Percentiles rank a stretch among this genome's conserved stretches.
Evolutionary conservation across 2,797 vertebrate species (phyloP).

Genomic region (Poecilia wingei): DNA sequence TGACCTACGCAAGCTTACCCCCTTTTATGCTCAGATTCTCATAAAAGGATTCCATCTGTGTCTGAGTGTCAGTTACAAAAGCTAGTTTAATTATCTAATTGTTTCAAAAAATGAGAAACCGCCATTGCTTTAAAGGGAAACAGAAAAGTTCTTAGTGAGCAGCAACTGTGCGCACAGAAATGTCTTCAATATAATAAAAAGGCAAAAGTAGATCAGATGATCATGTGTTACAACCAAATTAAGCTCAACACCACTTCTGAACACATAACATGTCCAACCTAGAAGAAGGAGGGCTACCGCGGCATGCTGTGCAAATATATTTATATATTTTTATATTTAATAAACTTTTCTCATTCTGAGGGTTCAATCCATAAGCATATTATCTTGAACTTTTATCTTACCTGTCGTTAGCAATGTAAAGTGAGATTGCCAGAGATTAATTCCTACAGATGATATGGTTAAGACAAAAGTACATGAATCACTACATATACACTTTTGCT

Average conservation of each 20-base stretch:
- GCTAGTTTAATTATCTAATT: constrained; percentile 26
- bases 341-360: not conserved
- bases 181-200: not conserved
- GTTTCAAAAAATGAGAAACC: constrained; percentile 52
- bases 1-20: constrained; percentile 46
- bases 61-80: constrained; percentile 36
- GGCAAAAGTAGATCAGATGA: not conserved
- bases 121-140: constrained; percentile 30
- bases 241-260: not conserved
- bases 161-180: not conserved
- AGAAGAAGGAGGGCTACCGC: not conserved
- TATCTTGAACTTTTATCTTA: not conserved
- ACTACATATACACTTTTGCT: not conserved
- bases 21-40: constrained; percentile 63
- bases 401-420: not conserved
- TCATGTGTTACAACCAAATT: not conserved
- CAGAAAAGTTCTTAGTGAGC: not conserved
- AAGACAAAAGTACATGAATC: not conserved
- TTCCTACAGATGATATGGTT: not conserved
- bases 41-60: constrained; percentile 47
- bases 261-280: not conserved
- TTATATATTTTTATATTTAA: not conserved
- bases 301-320: not conserved
- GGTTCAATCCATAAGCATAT: not conserved
- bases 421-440: not conserved